These are phyloP conservation scores for Blera fallax DNA, from an alignment of 2,888 invertebrate species.

Conservation along the genomic window DNA sequence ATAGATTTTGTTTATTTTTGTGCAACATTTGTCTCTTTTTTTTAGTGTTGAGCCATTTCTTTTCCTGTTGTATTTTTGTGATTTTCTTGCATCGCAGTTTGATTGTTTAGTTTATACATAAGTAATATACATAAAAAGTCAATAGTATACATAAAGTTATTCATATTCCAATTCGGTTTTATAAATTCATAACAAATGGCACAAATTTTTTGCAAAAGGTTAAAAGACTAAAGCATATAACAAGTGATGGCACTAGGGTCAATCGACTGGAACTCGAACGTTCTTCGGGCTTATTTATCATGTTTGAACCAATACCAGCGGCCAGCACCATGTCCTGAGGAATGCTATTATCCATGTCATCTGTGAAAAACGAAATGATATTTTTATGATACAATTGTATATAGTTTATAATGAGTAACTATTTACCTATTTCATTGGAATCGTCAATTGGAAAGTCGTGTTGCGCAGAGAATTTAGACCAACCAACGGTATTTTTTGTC, in stretches of 20 bases:
- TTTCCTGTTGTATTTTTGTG: neutral
- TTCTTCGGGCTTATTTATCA: constrained; percentile 21
- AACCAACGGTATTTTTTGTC: constrained; percentile 78
- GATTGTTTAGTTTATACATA: no score
- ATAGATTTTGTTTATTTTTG: neutral
- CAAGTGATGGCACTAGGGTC: constrained; percentile 19
- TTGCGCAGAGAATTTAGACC: constrained; percentile 79
- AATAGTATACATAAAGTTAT: constrained; percentile 15
- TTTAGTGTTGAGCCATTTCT: constrained; percentile 20
- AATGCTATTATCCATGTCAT: constrained; percentile 69
- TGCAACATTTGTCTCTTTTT: neutral
- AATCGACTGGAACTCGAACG: constrained; percentile 20
- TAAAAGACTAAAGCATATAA: constrained; percentile 37
- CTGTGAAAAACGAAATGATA: no score
- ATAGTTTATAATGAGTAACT: neutral
- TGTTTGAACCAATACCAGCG: constrained; percentile 75
- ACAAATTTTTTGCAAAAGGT: constrained; percentile 32
- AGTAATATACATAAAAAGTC: constrained; percentile 41
- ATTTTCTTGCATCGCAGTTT: constrained; percentile 1
- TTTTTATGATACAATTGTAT: neutral
- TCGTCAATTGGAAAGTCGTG: constrained; percentile 76
- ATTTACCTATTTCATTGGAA: constrained; percentile 70
- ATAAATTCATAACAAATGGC: constrained; percentile 54
- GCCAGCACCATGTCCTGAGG: constrained; percentile 75
- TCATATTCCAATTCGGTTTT: constrained; percentile 20